These are phyloP conservation scores for Osmerus mordax DNA, from an alignment of 2,113 vertebrate genomes.

Conservation along the genomic window DNA sequence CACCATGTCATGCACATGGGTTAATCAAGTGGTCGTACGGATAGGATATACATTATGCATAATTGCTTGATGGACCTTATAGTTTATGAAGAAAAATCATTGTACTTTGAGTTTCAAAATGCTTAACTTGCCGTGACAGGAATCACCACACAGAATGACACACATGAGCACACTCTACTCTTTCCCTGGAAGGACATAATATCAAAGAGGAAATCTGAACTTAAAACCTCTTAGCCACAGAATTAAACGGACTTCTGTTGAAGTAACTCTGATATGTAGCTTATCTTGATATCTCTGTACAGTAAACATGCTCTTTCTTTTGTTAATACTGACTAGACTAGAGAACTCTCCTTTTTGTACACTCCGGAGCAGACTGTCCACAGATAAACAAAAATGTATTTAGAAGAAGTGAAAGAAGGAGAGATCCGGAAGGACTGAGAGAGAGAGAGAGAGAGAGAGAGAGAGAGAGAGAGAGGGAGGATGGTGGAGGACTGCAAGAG, in stretches of 20 bases:
- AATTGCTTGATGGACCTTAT: neutral
- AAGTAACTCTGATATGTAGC: too few relatives aligned
- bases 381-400: neutral
- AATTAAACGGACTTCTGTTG: too few relatives aligned
- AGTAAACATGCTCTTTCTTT: too few relatives aligned
- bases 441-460: conserved; percentile 1
- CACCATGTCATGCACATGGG: neutral
- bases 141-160: neutral
- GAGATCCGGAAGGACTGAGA: neutral
- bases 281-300: too few relatives aligned
- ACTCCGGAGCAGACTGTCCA: too few relatives aligned
- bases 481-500: neutral
- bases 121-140: conserved; percentile 1
- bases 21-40: neutral
- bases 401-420: neutral
- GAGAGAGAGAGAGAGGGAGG: neutral
- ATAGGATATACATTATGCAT: neutral
- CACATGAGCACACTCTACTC: neutral
- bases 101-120: too few relatives aligned
- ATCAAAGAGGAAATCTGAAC: too few relatives aligned
- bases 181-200: too few relatives aligned
- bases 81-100: neutral
- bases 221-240: too few relatives aligned
- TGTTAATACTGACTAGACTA: too few relatives aligned
- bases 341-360: too few relatives aligned